Conservation (phyloP, 2,888 invertebrate genomes). For the Lasioglossum zephyrum region DNA sequence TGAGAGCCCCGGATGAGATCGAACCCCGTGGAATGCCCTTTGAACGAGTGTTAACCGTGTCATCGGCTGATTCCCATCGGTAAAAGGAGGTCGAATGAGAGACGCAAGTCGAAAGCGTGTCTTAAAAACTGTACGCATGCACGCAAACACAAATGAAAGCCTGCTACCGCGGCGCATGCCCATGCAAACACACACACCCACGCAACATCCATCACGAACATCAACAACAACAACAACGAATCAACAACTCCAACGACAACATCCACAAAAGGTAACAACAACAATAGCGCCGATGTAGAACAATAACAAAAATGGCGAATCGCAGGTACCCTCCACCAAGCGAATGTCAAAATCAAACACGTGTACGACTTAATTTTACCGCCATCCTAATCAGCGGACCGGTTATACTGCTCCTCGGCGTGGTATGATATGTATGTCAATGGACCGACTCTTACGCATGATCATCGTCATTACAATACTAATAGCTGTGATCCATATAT, state of each 20-base stretch:
- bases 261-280: slow-evolving; percentile 38
- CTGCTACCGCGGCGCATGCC: slow-evolving; percentile 37
- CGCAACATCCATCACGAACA: slow-evolving; percentile 36
- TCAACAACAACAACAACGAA: slow-evolving; percentile 43
- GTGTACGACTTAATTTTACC: slow-evolving; percentile 1
- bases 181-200: slow-evolving; percentile 49
- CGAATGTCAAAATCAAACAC: slow-evolving; percentile 66
- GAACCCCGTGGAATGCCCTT: not conserved
- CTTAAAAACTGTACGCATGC: slow-evolving; percentile 33
- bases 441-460: slow-evolving; percentile 42
- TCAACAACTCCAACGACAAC: slow-evolving; percentile 35
- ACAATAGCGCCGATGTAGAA: slow-evolving; percentile 43
- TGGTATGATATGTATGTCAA: slow-evolving; percentile 1
- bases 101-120: slow-evolving; percentile 29
- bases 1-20: not conserved
- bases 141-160: slow-evolving; percentile 43
- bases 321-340: slow-evolving; percentile 71
- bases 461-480: slow-evolving; percentile 47
- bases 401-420: slow-evolving; percentile 24
- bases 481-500: slow-evolving; percentile 38
- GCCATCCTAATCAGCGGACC: not conserved
- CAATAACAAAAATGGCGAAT: slow-evolving; percentile 44
- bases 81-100: slow-evolving; percentile 27
- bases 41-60: not conserved
- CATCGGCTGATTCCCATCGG: slow-evolving; percentile 3